Evolutionary conservation across 2,797 vertebrate genomes (phyloP), one percentile per base, ranked within the genome.

Genomic region (Rhabdomys pumilio): DNA sequence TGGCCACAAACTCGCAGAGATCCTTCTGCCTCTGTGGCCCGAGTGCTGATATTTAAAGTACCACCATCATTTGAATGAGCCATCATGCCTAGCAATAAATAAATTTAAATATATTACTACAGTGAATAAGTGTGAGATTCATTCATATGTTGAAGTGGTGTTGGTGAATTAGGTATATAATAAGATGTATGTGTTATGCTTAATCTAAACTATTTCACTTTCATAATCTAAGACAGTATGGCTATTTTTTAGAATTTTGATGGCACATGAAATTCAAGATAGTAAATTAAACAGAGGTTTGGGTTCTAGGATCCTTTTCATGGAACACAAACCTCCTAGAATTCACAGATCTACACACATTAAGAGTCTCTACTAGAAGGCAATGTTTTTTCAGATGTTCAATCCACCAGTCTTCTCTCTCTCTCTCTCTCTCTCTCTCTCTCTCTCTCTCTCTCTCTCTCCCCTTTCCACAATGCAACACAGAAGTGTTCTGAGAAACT

Each of bases 121-220:
- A 44, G 41, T 19, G 44, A 85, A 44, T 17, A 73, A 63, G 34
- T 55, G 14, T 57, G 12, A 8, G 72, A 69, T 50, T 24, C 55
- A 75, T 20, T 73, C 31, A 17, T 69, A 69, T n/a, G 22, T 38
- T 38, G 38, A 86, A 79, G 57, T 38, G 59, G 10, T 76, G 19
- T 44, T 38, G 20, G 29, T 82, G 29, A 55, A 63, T 2, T 80
- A 41, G 24, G n/a, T 82, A 47, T 24, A 55, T 59, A 79, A 83
- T 76, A 87, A 92, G 44, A 87, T 67, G 22, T 55, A 6, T 34
- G 4, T 26, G 29, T 87, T 57, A 61, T 44, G 9, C 4, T 53
- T 12, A 61, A 63, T 91, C 79, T 76, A 24, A 89, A 82, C 76
- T 93, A 82, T 47, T 87, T 90, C 53, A 22, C 47, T 86, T 91